Evolutionary conservation across 2,797 vertebrate genomes (phyloP), one percentile per base, ranked within the genome.

Genomic region (Spondyliosoma cantharus): DNA sequence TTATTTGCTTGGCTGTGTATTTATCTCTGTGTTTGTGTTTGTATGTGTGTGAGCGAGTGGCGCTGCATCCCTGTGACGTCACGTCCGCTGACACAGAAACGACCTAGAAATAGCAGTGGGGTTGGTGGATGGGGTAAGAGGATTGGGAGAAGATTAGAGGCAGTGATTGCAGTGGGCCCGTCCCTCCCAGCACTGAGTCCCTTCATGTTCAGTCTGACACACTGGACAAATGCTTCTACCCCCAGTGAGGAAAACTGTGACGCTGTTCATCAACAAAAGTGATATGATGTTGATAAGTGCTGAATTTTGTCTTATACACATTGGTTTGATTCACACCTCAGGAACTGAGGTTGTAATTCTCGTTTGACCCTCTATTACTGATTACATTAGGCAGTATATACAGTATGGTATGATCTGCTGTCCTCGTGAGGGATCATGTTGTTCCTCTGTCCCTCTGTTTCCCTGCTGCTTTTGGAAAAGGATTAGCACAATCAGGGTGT

Each of bases 101-200:
- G 25, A 68, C 74, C 52, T 84, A 90, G 91, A 90, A 93, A 92
- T 92, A 94, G 93, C 69, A 46, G 73, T 24, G 45, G 68, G 63
- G 78, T 71, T 45, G 56, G 63, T 74, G 80, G 80, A 76, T 50
- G 61, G 70, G 57, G 67, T 94, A 95, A 96, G 94, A 95, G 95
- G 95, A 96, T 95, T 96, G 86, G 78, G 83, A 89, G 78, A 87
- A 94, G 94, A 95, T 95, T 95, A 95, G 84, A 88, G 79, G 71
- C 82, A 64, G 83, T 87, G 92, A 93, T 94, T 88, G 93, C 85
- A 72, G 76, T 68, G 80, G 84, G 78, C 75, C 78, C 58, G 68
- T 84, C 76, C 61, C 46, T 75, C 72, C 63, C 58, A 54, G 60
- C 42, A 9, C 60, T 54, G 58, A 71, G 64, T 29, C 48, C 42